Base-by-base conservation (phyloP, 1,140 invertebrate genomes). In the Brachionus manjavacas region DNA sequence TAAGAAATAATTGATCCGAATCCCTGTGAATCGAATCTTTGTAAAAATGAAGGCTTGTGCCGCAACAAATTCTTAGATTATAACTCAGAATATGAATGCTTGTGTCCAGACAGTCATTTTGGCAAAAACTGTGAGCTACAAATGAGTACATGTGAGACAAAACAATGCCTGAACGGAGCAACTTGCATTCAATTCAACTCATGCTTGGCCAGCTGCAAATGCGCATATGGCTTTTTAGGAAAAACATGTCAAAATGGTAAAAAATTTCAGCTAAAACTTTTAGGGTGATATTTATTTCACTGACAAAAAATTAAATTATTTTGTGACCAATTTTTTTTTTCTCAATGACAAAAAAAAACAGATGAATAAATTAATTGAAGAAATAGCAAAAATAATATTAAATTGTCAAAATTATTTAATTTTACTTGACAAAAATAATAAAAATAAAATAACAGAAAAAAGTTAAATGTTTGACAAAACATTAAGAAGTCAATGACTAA, bases 1-100 rank as follows among this genome's bases (percentile, higher is more conserved):
- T 20, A 9, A 80, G 79, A 81, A 81, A 64, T 81, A 25, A 81
- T 23, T 35, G 79, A 64, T 8, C 31, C 35, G 3, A 66, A 64
- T 46, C 79, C 41, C 0, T 81, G 95, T 74, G 91, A 90, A 60
- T 92, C 93, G 0, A 93, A 94, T 88, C 93, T 94, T 2, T 96
- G 95, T 88, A 90, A 92, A 83, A 93, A 95, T 88, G 93, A 92
- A n/a, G 94, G 94, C 0, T 87, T 88, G 0, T 96, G 95, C 88
- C 55, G 35, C 0, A 81, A 12, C 8, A 81, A 35, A 81, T 81
- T 81, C 16, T 9, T 14, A 12, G 52, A 60, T 12, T 81, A n/a
- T n/a, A 28, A 81, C 16, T 31, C 79, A 23, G 60, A n/a, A n/a
- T 41, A 43, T 23, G 79, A 81, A 43, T 81, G 79, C 20, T 64